Evolutionary conservation across 2,888 invertebrate species (phyloP).

Genomic region (Machimus rusticus): DNA sequence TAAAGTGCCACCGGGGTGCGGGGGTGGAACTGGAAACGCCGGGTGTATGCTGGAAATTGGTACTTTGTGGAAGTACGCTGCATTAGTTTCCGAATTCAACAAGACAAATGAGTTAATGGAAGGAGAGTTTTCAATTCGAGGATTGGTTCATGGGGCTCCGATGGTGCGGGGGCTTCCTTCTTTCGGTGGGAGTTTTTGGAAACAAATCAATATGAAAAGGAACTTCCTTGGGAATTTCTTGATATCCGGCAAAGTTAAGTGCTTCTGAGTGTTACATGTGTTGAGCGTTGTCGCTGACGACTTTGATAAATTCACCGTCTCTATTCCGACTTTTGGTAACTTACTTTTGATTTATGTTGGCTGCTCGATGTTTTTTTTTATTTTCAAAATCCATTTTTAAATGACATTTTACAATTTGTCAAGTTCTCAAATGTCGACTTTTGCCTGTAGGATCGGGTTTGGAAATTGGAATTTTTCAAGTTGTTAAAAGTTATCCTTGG

Average conservation of each 20-base stretch:
- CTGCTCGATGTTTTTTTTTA: not conserved
- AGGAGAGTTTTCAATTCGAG: not conserved
- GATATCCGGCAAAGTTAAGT: constrained; percentile 16
- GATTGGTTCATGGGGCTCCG: not conserved
- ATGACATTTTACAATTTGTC: not conserved
- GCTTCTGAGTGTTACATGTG: constrained; percentile 2
- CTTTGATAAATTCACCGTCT: not conserved
- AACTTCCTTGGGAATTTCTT: not conserved
- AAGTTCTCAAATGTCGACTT: not conserved
- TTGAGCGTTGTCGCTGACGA: not conserved
- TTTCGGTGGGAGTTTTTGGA: not conserved
- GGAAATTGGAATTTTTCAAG: not conserved
- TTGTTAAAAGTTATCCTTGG: not conserved
- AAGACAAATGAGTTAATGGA: constrained; percentile 26
- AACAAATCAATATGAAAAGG: constrained; percentile 16
- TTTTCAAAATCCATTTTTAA: not conserved
- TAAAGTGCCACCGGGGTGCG: not conserved
- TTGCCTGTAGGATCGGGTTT: not conserved
- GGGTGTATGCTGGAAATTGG: not conserved
- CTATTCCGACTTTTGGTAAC: not conserved
- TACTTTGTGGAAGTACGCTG: constrained; percentile 17
- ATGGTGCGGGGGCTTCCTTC: not conserved
- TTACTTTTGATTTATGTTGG: not conserved
- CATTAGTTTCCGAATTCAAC: constrained; percentile 13
- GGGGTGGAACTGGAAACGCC: not conserved